Evolutionary conservation across 2,888 invertebrate species (phyloP).

Genomic region (Megalurothrips usitatus): DNA sequence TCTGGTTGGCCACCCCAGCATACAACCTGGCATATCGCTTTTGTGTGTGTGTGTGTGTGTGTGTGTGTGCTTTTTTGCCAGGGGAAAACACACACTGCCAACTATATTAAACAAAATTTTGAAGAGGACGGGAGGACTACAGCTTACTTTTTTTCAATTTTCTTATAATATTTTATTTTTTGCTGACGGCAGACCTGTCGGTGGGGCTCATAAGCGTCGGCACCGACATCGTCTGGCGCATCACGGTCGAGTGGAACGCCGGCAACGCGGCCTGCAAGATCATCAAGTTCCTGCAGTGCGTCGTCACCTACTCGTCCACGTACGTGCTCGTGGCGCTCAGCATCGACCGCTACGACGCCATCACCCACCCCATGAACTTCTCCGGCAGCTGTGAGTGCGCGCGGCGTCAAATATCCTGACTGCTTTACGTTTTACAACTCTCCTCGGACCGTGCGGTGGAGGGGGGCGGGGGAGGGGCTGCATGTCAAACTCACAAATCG

Average conservation of each 20-base stretch:
- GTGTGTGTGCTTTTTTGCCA: too few relatives aligned
- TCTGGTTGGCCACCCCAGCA: too few relatives aligned
- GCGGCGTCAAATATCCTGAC: not conserved
- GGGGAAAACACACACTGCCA: too few relatives aligned
- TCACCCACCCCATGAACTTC: slow-evolving; percentile 50
- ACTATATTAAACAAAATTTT: too few relatives aligned
- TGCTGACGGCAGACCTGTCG: slow-evolving; percentile 45
- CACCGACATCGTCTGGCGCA: slow-evolving; percentile 50
- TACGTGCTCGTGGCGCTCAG: slow-evolving; percentile 51
- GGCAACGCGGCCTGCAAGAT: slow-evolving; percentile 49
- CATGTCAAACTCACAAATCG: too few relatives aligned
- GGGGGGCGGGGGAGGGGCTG: too few relatives aligned
- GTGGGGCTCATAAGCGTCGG: slow-evolving; percentile 50
- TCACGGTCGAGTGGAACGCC: slow-evolving; percentile 49
- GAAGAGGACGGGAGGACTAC: too few relatives aligned
- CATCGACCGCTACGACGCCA: slow-evolving; percentile 51
- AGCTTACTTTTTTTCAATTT: too few relatives aligned
- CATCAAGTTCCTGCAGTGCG: slow-evolving; percentile 47
- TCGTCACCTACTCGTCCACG: slow-evolving; percentile 50
- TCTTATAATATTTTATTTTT: too few relatives aligned
- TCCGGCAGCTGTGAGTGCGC: slow-evolving; percentile 49
- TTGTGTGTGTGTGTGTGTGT: too few relatives aligned
- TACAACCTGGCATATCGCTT: too few relatives aligned
- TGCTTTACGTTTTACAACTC: not conserved
- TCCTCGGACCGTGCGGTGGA: too few relatives aligned